These are phyloP conservation scores for Mus minutoides DNA, from an alignment of 2,797 vertebrate genomes.

Conservation along the genomic window DNA sequence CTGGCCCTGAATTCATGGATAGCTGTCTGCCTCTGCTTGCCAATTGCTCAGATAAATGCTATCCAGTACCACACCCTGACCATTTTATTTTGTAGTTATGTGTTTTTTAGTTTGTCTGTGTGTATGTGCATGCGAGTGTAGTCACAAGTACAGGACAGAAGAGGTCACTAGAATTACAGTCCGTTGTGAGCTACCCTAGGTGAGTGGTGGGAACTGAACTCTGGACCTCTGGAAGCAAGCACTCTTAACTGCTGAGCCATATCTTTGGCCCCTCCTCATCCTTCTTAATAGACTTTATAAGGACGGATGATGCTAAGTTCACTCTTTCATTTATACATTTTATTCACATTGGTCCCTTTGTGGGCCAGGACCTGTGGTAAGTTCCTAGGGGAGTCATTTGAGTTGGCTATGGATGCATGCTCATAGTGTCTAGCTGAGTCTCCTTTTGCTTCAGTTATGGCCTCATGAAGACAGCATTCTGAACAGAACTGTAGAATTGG, in stretches of 20 bases:
- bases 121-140: background rate
- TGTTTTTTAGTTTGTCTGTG: background rate
- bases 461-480: background rate
- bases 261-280: background rate
- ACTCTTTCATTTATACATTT: constrained; percentile 10
- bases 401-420: background rate
- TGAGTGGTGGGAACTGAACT: background rate
- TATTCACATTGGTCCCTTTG: background rate
- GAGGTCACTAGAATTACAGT: background rate
- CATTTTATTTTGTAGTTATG: background rate
- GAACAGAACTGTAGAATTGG: background rate
- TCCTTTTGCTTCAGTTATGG: background rate
- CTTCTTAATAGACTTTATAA: constrained; percentile 15
- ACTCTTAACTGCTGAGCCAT: background rate
- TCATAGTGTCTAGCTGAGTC: background rate
- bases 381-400: background rate
- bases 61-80: background rate
- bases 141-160: background rate
- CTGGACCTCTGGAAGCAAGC: background rate
- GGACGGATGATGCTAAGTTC: background rate
- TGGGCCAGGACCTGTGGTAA: background rate
- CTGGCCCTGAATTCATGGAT: background rate
- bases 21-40: background rate
- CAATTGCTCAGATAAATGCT: background rate
- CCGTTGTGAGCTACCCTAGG: no score